These are phyloP conservation scores for Eospalax fontanierii DNA, from an alignment of 2,797 vertebrate genomes.

Conservation along the genomic window DNA sequence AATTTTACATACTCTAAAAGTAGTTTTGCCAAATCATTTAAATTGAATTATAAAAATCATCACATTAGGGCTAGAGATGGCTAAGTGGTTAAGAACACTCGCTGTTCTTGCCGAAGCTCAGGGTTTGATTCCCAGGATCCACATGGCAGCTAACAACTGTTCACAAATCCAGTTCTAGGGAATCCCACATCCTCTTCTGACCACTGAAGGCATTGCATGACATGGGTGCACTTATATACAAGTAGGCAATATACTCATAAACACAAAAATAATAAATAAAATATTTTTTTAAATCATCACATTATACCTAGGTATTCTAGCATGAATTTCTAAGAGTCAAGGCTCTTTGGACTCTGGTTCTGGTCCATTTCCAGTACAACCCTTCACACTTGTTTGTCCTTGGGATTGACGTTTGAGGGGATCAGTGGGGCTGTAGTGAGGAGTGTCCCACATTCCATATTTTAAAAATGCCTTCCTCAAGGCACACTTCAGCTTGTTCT, in stretches of 20 bases:
- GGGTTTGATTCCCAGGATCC: no score
- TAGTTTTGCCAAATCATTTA: constrained; percentile 51
- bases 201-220: no score
- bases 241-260: no score
- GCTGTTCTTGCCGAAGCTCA: no score
- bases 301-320: constrained; percentile 31
- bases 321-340: neutral
- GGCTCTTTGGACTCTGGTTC: neutral
- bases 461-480: constrained; percentile 15
- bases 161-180: no score
- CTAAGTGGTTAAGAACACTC: no score
- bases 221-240: no score
- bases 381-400: neutral
- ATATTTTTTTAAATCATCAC: constrained; percentile 13
- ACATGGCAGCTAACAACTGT: no score
- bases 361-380: neutral
- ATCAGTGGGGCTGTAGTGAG: constrained; percentile 1
- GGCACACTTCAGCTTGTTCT: constrained; percentile 17
- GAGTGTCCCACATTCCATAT: neutral
- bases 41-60: constrained; percentile 34
- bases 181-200: no score
- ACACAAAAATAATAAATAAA: no score
- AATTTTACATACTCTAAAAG: constrained; percentile 34
- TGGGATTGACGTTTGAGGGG: constrained; percentile 11
- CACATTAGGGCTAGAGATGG: no score